Conservation (phyloP, 2,113 vertebrate genomes). For the Cyrtonyx montezumae region DNA sequence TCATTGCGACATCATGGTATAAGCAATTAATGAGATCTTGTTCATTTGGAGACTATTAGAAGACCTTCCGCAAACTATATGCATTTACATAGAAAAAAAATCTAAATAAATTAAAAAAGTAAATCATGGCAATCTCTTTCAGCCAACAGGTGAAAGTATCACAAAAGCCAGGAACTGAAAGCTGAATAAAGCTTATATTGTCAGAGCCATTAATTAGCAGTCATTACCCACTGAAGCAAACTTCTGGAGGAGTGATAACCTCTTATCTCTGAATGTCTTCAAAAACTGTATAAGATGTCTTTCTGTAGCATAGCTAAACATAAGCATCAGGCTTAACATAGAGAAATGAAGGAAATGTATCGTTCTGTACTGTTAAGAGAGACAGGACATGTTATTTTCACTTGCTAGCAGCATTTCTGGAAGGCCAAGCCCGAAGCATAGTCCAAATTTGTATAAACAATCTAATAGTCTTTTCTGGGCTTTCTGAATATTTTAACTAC, state of each 20-base stretch:
- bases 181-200: background rate
- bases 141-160: background rate
- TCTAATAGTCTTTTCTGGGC: background rate
- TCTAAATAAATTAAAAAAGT: background rate
- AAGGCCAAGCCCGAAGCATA: background rate
- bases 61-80: background rate
- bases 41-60: background rate
- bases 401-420: background rate
- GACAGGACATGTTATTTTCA: background rate
- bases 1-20: background rate
- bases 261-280: background rate
- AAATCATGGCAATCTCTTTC: background rate
- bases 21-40: background rate
- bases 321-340: background rate
- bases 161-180: background rate
- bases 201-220: background rate
- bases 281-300: background rate
- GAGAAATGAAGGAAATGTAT: background rate
- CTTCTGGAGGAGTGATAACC: background rate
- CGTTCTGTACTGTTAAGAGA: background rate
- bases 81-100: background rate
- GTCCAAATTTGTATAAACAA: background rate
- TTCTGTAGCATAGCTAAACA: fast-evolving
- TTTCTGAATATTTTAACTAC: background rate
- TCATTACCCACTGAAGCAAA: background rate